Evolutionary conservation across 2,113 vertebrate species (phyloP), one percentile per base, ranked within the genome.

Genomic region (Equus przewalskii): DNA sequence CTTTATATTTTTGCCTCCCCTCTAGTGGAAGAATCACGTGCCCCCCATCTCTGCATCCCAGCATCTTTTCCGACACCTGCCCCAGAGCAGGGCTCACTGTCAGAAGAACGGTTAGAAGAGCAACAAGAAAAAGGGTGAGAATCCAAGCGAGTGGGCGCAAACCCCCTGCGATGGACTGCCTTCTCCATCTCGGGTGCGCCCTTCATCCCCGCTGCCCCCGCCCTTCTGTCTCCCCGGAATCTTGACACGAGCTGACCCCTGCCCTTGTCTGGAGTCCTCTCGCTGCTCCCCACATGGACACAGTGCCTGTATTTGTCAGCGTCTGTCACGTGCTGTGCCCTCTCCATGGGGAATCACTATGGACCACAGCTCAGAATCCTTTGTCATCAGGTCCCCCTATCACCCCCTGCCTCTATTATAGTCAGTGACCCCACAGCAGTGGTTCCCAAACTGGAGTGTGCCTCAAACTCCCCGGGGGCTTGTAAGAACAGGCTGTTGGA

Each of bases 121-220:
- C 41, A 73, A 18, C 64, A 65, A 69, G 70, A 60, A 44, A 79
- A 46, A 36, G 14, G 44, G 8, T 2, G 54, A 56, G 73, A 88
- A 15, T 33, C 16, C 33, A 41, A 62, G 22, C 0, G 21, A 75
- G 51, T 8, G 1, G 9, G 19, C 13, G 73, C 21, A 41, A 79
- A 10, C 30, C 36, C 58, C 21, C 28, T 9, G 64, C 41, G 4
- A 9, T 0, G 0, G 30, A n/a, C 13, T 7, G 3, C 60, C 19
- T 10, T 70, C 76, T 54, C 0, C 24, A 18, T 41, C 70, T 7
- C 8, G 62, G 28, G 2, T 0, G 7, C 0, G 0, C 12, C 79
- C 54, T 36, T 51, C 44, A 22, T 1, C 5, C 26, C 33, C 36
- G 3, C 2, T 0, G 3, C 4, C 7, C 28, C 36, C 41, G 58